Conservation (phyloP, 2,113 vertebrate species). For the Sardina pilchardus region DNA sequence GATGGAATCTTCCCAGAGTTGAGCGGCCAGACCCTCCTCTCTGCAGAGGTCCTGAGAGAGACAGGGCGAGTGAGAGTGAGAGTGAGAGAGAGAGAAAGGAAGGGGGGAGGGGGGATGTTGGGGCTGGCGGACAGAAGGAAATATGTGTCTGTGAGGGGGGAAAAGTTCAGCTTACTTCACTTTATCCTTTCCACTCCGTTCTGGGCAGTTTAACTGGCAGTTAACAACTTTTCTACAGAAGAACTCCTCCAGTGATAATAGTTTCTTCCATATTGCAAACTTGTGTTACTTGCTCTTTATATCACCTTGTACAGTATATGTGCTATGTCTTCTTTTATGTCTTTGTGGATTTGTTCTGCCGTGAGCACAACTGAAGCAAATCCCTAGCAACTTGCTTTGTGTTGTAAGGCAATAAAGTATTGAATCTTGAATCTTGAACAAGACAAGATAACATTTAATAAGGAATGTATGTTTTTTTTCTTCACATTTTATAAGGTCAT, state of each 20-base stretch:
- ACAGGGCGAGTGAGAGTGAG: background rate
- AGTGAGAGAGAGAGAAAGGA: background rate
- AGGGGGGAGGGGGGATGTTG: background rate
- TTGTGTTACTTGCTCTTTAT: background rate
- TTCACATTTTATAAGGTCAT: background rate
- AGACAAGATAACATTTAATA: background rate
- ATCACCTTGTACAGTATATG: background rate
- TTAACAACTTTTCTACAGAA: background rate
- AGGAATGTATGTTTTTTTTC: background rate
- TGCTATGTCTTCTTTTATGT: too few species aligned
- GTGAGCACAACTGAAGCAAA: too few species aligned
- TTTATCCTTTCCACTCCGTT: background rate
- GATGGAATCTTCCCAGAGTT: slow-evolving; percentile 20
- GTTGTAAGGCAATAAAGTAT: too few species aligned
- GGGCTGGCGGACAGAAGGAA: background rate
- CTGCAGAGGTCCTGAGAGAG: slow-evolving; percentile 31
- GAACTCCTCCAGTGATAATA: background rate
- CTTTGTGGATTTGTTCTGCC: too few species aligned
- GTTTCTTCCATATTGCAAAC: background rate
- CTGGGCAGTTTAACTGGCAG: background rate
- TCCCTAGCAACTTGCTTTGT: too few species aligned
- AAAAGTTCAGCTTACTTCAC: background rate
- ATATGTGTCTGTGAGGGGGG: background rate
- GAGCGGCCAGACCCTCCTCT: slow-evolving; percentile 27
- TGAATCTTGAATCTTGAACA: background rate